Percentiles rank a stretch among this genome's conserved stretches.
phyloP scores from a whole-genome alignment of 2,888 invertebrate species.

The Caenorhabditis sp. region DNA sequence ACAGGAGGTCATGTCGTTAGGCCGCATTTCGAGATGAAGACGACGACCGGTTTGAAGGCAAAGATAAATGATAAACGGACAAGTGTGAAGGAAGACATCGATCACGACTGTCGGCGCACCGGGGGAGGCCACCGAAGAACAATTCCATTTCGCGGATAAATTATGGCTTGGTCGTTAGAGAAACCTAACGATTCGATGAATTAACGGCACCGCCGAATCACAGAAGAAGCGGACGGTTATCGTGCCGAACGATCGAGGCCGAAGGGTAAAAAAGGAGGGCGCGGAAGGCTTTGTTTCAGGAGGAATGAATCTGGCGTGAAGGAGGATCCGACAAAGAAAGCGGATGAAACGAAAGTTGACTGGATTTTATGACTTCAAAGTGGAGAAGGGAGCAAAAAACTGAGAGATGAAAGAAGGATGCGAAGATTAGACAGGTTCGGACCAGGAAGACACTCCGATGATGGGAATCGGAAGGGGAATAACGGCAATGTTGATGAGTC shows the following conservation, averaged over 20 bases:
- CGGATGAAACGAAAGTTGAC: not conserved
- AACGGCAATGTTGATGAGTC: not conserved
- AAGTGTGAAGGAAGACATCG: slow-evolving; percentile 43
- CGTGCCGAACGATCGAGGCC: slow-evolving; percentile 36
- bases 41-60: slow-evolving; percentile 29
- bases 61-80: slow-evolving; percentile 49
- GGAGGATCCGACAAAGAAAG: not conserved
- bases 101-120: slow-evolving; percentile 23
- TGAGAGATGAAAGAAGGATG: not conserved
- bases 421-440: slow-evolving; percentile 8
- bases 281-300: slow-evolving; percentile 27
- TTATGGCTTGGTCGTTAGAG: slow-evolving; percentile 43
- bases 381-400: slow-evolving; percentile 2
- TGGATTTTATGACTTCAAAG: slow-evolving; percentile 7
- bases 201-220: slow-evolving; percentile 25
- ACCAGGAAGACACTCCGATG: slow-evolving; percentile 1
- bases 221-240: slow-evolving; percentile 23
- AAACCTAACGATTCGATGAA: slow-evolving; percentile 37
- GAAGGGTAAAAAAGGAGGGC: slow-evolving; percentile 1
- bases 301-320: slow-evolving; percentile 17
- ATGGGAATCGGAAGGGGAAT: slow-evolving; percentile 23
- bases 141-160: slow-evolving; percentile 49
- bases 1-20: slow-evolving; percentile 20
- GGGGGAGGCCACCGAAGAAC: slow-evolving; percentile 1
- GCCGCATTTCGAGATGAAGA: slow-evolving; percentile 1